Evolutionary conservation across 2,113 vertebrate species (phyloP).

Genomic region (Benitochromis conjunctus): DNA sequence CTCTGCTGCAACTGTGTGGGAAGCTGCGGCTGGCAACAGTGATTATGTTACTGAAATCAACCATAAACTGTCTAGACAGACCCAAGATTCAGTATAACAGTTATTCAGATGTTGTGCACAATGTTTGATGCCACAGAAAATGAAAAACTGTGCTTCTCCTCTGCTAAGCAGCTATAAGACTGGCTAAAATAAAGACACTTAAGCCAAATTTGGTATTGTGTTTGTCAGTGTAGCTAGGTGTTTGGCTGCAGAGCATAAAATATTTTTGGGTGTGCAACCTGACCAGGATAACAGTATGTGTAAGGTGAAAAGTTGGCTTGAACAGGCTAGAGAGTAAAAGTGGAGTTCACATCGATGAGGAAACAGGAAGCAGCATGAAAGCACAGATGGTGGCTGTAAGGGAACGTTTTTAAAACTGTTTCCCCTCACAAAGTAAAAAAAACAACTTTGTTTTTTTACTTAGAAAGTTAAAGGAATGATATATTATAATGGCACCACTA

Average conservation of each 20-base stretch:
- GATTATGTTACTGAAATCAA: neutral
- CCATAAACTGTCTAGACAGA: neutral
- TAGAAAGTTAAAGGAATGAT: neutral
- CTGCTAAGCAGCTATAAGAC: neutral
- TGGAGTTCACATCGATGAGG: neutral
- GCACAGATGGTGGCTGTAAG: neutral
- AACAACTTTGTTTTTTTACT: neutral
- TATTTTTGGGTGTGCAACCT: neutral
- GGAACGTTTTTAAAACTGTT: neutral
- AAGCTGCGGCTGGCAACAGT: neutral
- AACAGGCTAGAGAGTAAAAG: neutral
- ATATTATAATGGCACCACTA: neutral
- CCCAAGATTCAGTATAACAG: neutral
- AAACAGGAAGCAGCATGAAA: neutral
- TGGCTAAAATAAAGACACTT: neutral
- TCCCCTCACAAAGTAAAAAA: neutral
- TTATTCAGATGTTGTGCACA: neutral
- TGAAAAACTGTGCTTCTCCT: neutral
- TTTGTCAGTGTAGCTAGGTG: neutral
- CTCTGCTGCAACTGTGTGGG: neutral
- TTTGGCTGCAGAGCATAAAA: neutral
- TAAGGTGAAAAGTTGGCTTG: neutral
- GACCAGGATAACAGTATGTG: rapidly evolving
- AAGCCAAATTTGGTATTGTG: too few relatives aligned
- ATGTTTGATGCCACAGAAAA: neutral